Evolutionary conservation across 2,888 invertebrate genomes (phyloP), one percentile per base, ranked within the genome.

Genomic region (Carterocephalus palaemon): DNA sequence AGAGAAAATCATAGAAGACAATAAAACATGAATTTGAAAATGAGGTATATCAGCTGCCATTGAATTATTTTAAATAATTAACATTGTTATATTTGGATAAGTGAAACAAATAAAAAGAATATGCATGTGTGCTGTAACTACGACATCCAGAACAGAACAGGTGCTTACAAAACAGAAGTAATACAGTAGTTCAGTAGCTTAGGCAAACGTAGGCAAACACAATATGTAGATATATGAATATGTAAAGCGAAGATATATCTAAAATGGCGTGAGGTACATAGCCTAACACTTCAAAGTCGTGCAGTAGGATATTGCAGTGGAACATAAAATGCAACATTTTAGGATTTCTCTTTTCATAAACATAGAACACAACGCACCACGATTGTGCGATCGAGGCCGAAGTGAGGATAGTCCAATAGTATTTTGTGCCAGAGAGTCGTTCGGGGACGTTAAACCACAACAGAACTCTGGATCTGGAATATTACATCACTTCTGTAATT

Each of bases 381-480:
- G 89, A 67, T 86, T 86, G 85, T 88, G 88, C 81, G 88, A 88
- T 65, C 87, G 87, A 52, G 88, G 86, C 76, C 86, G 82, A 46
- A 85, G 86, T 53, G 85, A 84, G 39, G 85, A 75, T 51, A 83
- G 73, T 56, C 87, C 87, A 67, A 86, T 81, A 67, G 70, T 86
- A 86, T 89, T 89, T 80, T 88, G 85, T 73, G 90, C 90, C 83
- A 90, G 89, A 82, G 92, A 92, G 88, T 89, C 90, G 87, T 92
- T 92, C 71, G 93, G 94, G 72, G 92, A 91, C 71, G 90, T 91
- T 85, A 94, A 90, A 83, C 93, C 94, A 89, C 94, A 94, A 91
- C 94, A 94, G 90, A 94, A 93, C 89, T 93, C 93, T 83, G 93
- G 93, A 94, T 94, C 94, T 94, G 93, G 82, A 93, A 92, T 89